Evolutionary conservation across 2,113 vertebrate species (phyloP).

Genomic region (Numenius arquata): DNA sequence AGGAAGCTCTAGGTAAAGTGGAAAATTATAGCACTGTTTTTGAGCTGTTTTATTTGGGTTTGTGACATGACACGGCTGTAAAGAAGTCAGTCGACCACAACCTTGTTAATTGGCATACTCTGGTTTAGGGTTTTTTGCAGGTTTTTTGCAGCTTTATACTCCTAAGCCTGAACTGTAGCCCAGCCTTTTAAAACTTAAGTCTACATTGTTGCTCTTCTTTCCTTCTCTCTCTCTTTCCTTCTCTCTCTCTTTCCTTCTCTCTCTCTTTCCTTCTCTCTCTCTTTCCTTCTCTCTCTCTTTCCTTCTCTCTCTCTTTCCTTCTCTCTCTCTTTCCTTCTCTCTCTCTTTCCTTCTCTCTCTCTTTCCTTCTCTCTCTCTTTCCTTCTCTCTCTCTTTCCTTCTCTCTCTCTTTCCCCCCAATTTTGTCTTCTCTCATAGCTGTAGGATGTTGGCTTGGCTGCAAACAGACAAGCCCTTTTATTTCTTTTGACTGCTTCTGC

Average conservation of each 20-base stretch:
- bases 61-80: neutral
- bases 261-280: too few species aligned
- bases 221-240: too few species aligned
- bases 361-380: neutral
- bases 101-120: neutral
- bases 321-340: neutral
- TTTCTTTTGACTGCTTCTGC: constrained; percentile 86
- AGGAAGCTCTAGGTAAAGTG: neutral
- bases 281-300: too few species aligned
- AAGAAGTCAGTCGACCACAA: neutral
- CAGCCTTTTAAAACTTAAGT: neutral
- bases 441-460: constrained; percentile 75
- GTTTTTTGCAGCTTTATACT: neutral
- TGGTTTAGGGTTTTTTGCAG: neutral
- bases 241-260: neutral
- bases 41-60: neutral
- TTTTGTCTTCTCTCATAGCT: constrained; percentile 58
- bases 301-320: too few species aligned
- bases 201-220: neutral
- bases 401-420: too few species aligned
- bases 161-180: neutral
- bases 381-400: neutral
- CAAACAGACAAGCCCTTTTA: constrained; percentile 81
- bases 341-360: too few species aligned
- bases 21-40: neutral